These are phyloP conservation scores for Araneus ventricosus DNA, from an alignment of 1,140 invertebrate species.

Conservation along the genomic window DNA sequence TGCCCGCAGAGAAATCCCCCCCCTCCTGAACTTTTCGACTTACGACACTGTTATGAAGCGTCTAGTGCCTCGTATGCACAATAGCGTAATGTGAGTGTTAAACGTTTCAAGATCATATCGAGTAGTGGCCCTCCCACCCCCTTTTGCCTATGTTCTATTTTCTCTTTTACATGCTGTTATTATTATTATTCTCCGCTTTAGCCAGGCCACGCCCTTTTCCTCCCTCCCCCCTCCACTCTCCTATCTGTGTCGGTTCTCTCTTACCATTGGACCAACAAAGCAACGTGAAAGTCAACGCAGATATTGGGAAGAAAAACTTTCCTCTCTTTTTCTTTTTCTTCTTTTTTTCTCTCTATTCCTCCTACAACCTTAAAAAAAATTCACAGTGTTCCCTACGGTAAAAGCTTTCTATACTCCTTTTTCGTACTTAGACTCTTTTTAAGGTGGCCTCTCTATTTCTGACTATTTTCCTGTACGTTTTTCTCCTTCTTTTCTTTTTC, in stretches of 20 bases:
- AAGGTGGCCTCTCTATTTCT: conserved; percentile 73
- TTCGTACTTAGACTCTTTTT: conserved; percentile 70
- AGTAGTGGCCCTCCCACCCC: not conserved
- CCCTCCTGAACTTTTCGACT: conserved; percentile 5
- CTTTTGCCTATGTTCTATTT: conserved; percentile 58
- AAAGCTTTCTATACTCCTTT: conserved; percentile 69
- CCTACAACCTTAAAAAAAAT: conserved; percentile 57
- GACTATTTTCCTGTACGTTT: conserved; percentile 67
- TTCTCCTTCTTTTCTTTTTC: not conserved
- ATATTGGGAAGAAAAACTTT: conserved; percentile 75
- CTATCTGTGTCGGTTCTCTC: conserved; percentile 64
- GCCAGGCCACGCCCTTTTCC: conserved; percentile 44
- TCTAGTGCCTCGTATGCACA: conserved; percentile 23
- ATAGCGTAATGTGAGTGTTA: conserved; percentile 71
- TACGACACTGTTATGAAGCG: conserved; percentile 51
- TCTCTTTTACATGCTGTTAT: conserved; percentile 59
- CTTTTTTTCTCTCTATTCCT: conserved; percentile 34
- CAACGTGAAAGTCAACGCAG: conserved; percentile 70
- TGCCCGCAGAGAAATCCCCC: conserved; percentile 52
- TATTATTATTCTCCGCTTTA: conserved; percentile 71
- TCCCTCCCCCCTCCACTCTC: not conserved
- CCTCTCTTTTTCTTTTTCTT: conserved; percentile 1
- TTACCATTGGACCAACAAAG: conserved; percentile 75
- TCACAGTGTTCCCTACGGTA: conserved; percentile 71
- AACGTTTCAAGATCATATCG: conserved; percentile 74